Conservation (phyloP, 1,140 invertebrate genomes). For the Aphelenchoides avenae region DNA sequence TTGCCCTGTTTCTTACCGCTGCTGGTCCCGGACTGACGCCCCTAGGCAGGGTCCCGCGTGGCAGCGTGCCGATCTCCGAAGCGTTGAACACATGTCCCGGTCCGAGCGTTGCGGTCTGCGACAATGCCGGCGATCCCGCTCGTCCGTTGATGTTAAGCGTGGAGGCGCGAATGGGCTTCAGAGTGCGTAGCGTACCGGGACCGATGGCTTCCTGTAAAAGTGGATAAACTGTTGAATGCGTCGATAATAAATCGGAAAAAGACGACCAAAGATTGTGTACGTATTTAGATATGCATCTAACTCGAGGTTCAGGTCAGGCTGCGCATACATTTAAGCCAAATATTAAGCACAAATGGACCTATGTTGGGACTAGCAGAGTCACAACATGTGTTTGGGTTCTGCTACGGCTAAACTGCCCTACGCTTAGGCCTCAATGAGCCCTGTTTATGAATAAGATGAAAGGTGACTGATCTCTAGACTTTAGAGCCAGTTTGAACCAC, state of each 20-base stretch:
- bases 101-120: constrained; percentile 36
- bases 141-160: constrained; percentile 49
- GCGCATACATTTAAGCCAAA: too few relatives aligned
- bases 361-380: too few relatives aligned
- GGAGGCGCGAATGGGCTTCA: constrained; percentile 54
- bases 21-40: constrained; percentile 50
- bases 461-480: background rate
- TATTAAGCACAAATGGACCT: too few relatives aligned
- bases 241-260: too few relatives aligned
- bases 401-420: too few relatives aligned
- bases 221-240: too few relatives aligned
- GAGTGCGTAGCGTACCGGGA: constrained; percentile 54
- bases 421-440: too few relatives aligned
- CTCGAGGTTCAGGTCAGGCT: too few relatives aligned
- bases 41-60: constrained; percentile 38
- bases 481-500: background rate
- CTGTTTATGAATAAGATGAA: constrained; percentile 2
- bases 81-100: constrained; percentile 53
- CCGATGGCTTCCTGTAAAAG: constrained; percentile 54
- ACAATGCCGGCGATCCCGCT: constrained; percentile 33
- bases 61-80: constrained; percentile 55
- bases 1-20: constrained; percentile 19
- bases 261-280: too few relatives aligned
- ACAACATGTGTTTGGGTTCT: too few relatives aligned
- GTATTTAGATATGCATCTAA: too few relatives aligned